A percentile compares a stretch with the other conserved stretches of the same genome.
These are phyloP conservation scores for Austrofundulus limnaeus DNA, from an alignment of 2,113 vertebrate species.

Conservation along the genomic window DNA sequence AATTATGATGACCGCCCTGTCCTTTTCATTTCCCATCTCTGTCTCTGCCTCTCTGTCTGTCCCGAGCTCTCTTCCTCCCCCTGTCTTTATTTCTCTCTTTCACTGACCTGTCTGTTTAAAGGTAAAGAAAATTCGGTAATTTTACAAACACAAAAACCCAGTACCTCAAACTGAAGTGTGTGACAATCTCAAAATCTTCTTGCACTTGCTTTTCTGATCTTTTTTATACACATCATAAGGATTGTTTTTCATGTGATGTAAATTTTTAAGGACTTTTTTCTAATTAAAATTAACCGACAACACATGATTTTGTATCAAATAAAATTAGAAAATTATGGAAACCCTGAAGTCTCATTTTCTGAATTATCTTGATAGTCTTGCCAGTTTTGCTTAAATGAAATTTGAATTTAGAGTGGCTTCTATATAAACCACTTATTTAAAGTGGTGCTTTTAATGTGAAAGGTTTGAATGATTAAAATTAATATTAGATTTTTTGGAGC, in stretches of 20 bases:
- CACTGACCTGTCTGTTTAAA: slow-evolving; percentile 21
- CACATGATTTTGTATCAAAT: not conserved
- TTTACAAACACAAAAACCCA: not conserved
- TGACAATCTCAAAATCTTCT: not conserved
- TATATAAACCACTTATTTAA: no score
- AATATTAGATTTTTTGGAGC: no score
- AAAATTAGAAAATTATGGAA: not conserved
- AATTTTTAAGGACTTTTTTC: not conserved
- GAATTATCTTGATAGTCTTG: no score
- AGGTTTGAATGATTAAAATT: no score
- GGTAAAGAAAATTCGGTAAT: slow-evolving; percentile 4
- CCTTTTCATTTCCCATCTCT: slow-evolving; percentile 75
- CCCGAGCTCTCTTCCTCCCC: slow-evolving; percentile 21
- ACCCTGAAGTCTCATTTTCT: no score
- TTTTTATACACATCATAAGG: no score
- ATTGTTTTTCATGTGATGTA: not conserved
- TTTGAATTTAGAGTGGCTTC: no score
- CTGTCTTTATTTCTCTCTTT: slow-evolving; percentile 22
- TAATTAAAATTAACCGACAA: not conserved
- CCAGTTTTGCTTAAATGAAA: no score
- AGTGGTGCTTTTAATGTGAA: no score
- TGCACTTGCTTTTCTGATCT: not conserved
- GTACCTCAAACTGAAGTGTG: not conserved
- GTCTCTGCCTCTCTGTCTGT: slow-evolving; percentile 40
- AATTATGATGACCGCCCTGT: slow-evolving; percentile 77